Evolutionary conservation across 1,140 invertebrate species (phyloP), one percentile per base, ranked within the genome.

Genomic region (Matsumurasca onukii): DNA sequence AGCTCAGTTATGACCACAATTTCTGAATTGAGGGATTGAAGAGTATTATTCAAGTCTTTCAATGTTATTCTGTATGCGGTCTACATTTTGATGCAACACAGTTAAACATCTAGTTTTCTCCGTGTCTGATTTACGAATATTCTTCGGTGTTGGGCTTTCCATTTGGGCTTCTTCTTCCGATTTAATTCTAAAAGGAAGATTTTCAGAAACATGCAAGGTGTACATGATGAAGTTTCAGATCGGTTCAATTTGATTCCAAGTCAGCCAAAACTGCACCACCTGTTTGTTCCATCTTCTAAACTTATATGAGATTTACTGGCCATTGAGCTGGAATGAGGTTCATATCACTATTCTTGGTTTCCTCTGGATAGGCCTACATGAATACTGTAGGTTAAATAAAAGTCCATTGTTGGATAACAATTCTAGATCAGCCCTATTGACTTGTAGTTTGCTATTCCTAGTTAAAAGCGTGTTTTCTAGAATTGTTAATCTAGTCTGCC

Each of bases 171-270:
- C 13, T 63, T 63, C 30, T 13, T 27, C 27, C 13, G 24, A n/a
- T 63, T 63, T 27, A n/a, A 27, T 63, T 29, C 30, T 20, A 59
- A 45, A 63, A 63, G 20, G 12, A 20, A 30, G 9, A 13, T 63
- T 25, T 39, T 63, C 30, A 31, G 31, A 39, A 63, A 31, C 30
- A 51, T 71, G 57, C 67, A 73, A 70, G 63, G 48, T 39, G 5
- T 39, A 5, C 17, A 17, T 9, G 34, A 17, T 39, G 34, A 39
- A 17, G 34, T 39, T 9, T 5, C 5, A 17, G 34, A 39, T 9
- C 5, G 5, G 34, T 39, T 39, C 5, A 9, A 17, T 9, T 39
- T 39, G 34, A 39, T 5, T 5, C 17, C 34, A 17, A 39, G 34
- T 39, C 17, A 39, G 34, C 34, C 34, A 5, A 39, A 39, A 39